Base-by-base conservation (phyloP, 2,888 invertebrate species). In the Synergus laeviventris region DNA sequence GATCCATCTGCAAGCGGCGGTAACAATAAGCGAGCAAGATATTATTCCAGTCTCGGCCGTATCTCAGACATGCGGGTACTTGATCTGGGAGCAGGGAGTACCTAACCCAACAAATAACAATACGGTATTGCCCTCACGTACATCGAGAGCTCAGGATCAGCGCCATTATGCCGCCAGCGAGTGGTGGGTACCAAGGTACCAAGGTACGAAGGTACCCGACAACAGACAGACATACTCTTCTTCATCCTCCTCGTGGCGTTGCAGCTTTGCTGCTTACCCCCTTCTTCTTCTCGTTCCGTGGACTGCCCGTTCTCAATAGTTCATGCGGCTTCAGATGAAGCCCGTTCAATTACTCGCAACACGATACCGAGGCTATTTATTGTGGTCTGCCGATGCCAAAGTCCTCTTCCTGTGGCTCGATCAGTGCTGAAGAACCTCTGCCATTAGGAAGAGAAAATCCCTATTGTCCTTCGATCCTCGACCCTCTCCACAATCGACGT, bases 301-400 rank as follows among this genome's bases (percentile, higher is more conserved):
- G 56, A 76, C 76, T 76, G 79, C 78, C 73, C 83, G 81, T 84
- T 85, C 85, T 87, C 87, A 87, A 87, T 88, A 86, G 86, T 87
- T 87, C 86, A 87, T 87, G 84, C 84, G 83, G 79, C 82, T 82
- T 79, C 81, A 84, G 83, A 87, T 86, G 84, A 86, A 87, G 83
- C 82, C 82, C 88, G 88, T 87, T 88, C 88, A 87, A 88, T 88
- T 88, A 88, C 87, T 87, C 85, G 87, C 86, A 87, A 88, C 87
- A 86, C 86, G 87, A 88, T 88, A 88, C 84, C 86, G 82, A 83
- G 82, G 86, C 85, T 87, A 87, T 88, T 88, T 87, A 88, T 88
- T 87, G 88, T 86, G 86, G 87, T 87, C 84, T 84, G 85, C 84
- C 84, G 81, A 86, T 81, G 82, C 75, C 83, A 79, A 79, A 79